Evolutionary conservation across 2,797 vertebrate species (phyloP).

Genomic region (Gobio occitaniae): DNA sequence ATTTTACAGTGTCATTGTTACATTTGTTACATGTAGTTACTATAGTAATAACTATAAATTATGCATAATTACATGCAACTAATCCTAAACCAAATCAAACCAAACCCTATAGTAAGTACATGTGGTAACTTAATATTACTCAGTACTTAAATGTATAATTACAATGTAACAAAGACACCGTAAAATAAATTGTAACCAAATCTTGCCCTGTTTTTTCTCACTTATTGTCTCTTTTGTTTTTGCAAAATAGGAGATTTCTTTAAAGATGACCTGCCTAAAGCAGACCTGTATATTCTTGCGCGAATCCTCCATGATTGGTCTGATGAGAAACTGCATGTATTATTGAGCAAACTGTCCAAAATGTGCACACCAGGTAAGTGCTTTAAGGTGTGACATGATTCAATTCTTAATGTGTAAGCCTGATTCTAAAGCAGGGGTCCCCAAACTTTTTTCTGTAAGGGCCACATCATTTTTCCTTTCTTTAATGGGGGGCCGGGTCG

Average conservation of each 20-base stretch:
- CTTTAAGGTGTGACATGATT: neutral
- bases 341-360: constrained; percentile 82
- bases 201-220: neutral
- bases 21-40: too few relatives aligned
- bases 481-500: too few relatives aligned
- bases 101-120: too few relatives aligned
- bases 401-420: neutral
- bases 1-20: too few relatives aligned
- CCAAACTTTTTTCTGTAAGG: too few relatives aligned
- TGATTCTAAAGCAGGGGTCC: neutral
- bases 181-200: neutral
- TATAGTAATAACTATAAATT: too few relatives aligned
- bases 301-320: constrained; percentile 84
- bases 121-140: too few relatives aligned
- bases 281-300: constrained; percentile 88
- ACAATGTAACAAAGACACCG: too few relatives aligned
- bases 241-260: constrained; percentile 85
- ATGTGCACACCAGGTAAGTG: constrained; percentile 83
- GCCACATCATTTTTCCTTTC: too few relatives aligned
- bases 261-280: constrained; percentile 83
- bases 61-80: too few relatives aligned
- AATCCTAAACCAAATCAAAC: too few relatives aligned
- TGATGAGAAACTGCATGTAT: constrained; percentile 78
- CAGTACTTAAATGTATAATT: too few relatives aligned
- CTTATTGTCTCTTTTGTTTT: neutral